Conservation (phyloP, 2,797 vertebrate species). For the Sebastes oblongus region DNA sequence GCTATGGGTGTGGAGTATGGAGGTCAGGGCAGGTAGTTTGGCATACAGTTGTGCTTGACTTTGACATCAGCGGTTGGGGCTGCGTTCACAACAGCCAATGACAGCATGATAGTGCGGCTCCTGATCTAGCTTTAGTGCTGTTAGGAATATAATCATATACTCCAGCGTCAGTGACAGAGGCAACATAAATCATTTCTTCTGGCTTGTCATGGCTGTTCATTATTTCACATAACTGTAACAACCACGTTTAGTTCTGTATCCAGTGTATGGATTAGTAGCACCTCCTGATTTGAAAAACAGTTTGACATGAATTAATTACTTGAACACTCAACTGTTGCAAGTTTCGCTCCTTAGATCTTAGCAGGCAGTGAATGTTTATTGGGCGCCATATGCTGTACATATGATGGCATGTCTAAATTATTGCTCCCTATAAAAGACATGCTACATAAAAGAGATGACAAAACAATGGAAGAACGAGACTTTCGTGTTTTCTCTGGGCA, state of each 20-base stretch:
- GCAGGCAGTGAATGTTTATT: neutral
- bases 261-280: neutral
- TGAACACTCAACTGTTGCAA: neutral
- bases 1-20: neutral
- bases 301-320: neutral
- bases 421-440: neutral
- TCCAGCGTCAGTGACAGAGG: neutral
- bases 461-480: constrained; percentile 7
- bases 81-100: neutral
- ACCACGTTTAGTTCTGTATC: neutral
- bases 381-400: neutral
- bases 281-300: neutral
- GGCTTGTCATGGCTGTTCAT: neutral
- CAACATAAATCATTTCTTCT: neutral
- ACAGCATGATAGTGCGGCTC: neutral
- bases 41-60: neutral
- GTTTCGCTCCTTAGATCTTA: neutral
- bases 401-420: neutral
- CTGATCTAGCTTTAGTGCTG: neutral
- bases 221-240: neutral
- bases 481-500: constrained; percentile 10
- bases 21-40: neutral
- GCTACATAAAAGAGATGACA: neutral
- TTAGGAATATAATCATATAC: neutral
- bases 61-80: neutral